phyloP scores from a whole-genome alignment of 2,797 vertebrate genomes.

The Taenioides sp. region DNA sequence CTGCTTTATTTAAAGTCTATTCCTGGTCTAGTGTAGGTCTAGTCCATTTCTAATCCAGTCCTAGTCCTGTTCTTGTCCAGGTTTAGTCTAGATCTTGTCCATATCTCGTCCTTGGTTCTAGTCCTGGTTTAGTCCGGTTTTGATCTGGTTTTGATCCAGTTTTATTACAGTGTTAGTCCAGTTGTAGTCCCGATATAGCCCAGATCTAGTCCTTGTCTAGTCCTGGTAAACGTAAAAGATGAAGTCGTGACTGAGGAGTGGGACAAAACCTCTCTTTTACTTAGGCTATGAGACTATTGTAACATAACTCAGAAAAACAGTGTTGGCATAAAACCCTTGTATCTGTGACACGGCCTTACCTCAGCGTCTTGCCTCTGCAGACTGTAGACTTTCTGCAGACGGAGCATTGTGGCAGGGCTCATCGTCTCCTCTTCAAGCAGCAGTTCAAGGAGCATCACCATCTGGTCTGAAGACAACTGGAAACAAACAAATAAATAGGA shows the following conservation, averaged over 20 bases:
- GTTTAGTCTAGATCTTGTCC: no score
- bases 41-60: no score
- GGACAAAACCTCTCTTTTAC: neutral
- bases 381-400: slow-evolving; percentile 80
- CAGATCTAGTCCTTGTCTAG: no score
- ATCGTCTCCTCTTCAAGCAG: slow-evolving; percentile 86
- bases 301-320: neutral
- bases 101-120: no score
- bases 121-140: no score
- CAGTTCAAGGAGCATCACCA: slow-evolving; percentile 90
- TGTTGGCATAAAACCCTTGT: neutral
- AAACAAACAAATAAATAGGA: slow-evolving; percentile 68
- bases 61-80: no score
- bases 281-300: neutral
- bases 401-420: slow-evolving; percentile 67
- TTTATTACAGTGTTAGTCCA: no score
- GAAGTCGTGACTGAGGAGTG: neutral
- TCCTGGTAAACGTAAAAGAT: no score
- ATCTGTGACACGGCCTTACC: slow-evolving; percentile 70
- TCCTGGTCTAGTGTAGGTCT: no score
- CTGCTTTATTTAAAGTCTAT: no score
- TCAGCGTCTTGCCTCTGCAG: slow-evolving; percentile 87
- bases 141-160: no score
- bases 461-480: slow-evolving; percentile 89
- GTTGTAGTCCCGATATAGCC: no score